phyloP scores from a whole-genome alignment of 2,113 vertebrate species.

The Mustela lutreola region DNA sequence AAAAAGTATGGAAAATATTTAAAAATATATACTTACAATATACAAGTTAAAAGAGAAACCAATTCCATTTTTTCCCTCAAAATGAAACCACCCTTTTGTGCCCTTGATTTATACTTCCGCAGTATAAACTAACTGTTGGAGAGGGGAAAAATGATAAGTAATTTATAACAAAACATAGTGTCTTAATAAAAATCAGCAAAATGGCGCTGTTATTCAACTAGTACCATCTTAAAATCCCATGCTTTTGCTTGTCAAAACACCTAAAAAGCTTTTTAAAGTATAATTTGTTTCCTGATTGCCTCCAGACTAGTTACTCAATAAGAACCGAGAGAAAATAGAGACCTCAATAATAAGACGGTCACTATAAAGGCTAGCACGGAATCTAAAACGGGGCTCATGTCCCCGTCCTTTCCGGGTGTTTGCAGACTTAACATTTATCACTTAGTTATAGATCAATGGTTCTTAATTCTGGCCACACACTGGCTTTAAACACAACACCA shows the following conservation, averaged over 20 bases:
- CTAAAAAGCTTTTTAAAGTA: neutral
- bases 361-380: neutral
- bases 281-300: slow-evolving; percentile 43
- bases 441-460: neutral
- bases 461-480: slow-evolving; percentile 14
- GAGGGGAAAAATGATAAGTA: neutral
- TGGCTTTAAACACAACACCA: slow-evolving; percentile 41
- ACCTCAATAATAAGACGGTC: neutral
- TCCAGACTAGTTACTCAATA: slow-evolving; percentile 15
- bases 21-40: slow-evolving; percentile 43
- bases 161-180: slow-evolving; percentile 18
- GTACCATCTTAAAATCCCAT: slow-evolving; percentile 1
- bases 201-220: neutral
- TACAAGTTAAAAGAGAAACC: slow-evolving; percentile 42
- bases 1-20: slow-evolving; percentile 34
- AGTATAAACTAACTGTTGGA: neutral
- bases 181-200: slow-evolving; percentile 58
- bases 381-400: neutral
- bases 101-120: neutral
- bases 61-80: slow-evolving; percentile 12
- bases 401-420: neutral
- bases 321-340: slow-evolving; percentile 17
- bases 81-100: slow-evolving; percentile 43
- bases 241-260: neutral
- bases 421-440: neutral